Base-by-base conservation (phyloP, 2,113 vertebrate genomes). In the Vulpes vulpes region DNA sequence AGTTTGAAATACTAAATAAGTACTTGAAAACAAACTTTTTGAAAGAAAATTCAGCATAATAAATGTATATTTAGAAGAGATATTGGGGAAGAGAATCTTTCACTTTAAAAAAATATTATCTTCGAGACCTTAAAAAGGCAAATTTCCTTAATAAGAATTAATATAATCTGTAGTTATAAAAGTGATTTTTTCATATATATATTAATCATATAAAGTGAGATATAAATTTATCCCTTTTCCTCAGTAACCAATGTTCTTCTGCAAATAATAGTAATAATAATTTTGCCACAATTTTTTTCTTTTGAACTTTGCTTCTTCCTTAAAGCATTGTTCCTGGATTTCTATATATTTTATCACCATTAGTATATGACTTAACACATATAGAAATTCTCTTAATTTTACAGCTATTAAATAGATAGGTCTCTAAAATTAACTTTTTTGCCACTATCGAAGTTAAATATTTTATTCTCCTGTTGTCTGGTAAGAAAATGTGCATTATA, bases 351-450 rank as follows among this genome's bases (percentile, higher is more conserved):
- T 95, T 83, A 57, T 11, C 25, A 83, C 11, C 30, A 27, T 35
- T 82, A 88, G 3, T 71, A 11, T 71, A 64, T 59, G 16, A 67
- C 15, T 59, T 78, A 55, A 43, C 20, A 86, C 38, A 27, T 90
- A 74, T 59, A 71, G 74, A 65, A 67, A 32, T 59, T n/a, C 9
- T 82, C 49, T 82, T 71, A 79, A 86, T 76, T 60, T 96, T 49
- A 38, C 2, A 82, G 43, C 12, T 89, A 69, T 87, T 71, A 67
- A 35, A 32, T 74, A 89, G 1, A 59, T 6, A 32, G 1, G 2
- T 76, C 64, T 96, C 9, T 91, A 62, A 94, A 89, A 74, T 88
- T 38, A 65, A 35, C 23, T 64, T 91, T 94, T 92, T 90, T 93
- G 30, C 43, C 11, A 38, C 55, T n/a, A 23, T 84, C 59, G 64